A percentile compares a stretch with the other conserved stretches of the same genome.
These are phyloP conservation scores for Scytalopus superciliaris DNA, from an alignment of 2,113 vertebrate genomes.

Conservation along the genomic window DNA sequence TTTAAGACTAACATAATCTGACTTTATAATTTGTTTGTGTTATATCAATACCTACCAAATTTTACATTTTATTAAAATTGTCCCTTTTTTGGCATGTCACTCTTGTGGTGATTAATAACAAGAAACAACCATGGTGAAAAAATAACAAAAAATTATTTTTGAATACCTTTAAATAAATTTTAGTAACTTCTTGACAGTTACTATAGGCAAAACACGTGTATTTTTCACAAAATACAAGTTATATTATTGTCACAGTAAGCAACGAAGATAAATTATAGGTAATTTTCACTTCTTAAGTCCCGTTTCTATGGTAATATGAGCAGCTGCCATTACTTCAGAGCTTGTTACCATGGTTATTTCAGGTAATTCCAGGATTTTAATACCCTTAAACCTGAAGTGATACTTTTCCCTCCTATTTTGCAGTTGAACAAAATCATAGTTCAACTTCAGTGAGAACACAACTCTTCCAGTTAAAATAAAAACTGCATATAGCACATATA, in stretches of 20 bases:
- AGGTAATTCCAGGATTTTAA: slow-evolving; percentile 63
- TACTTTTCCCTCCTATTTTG: not conserved
- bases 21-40: not conserved
- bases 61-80: slow-evolving; percentile 9
- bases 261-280: slow-evolving; percentile 62
- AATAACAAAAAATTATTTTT: slow-evolving; percentile 20
- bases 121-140: slow-evolving; percentile 24
- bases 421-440: slow-evolving; percentile 18
- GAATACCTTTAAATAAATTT: slow-evolving; percentile 49
- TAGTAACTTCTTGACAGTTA: slow-evolving; percentile 42
- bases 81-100: not conserved
- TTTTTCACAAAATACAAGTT: slow-evolving; percentile 38
- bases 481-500: fast-evolving
- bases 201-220: slow-evolving; percentile 14
- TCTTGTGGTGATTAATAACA: not conserved
- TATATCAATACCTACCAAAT: not conserved
- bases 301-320: slow-evolving; percentile 69
- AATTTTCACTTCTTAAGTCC: slow-evolving; percentile 58
- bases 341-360: slow-evolving; percentile 72
- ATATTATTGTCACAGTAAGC: slow-evolving; percentile 36
- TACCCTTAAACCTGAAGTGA: slow-evolving; percentile 55
- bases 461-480: not conserved
- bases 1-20: not conserved
- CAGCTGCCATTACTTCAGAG: slow-evolving; percentile 57
- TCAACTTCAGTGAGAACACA: not conserved